Conservation (phyloP, 2,797 vertebrate genomes). For the Pantherophis vulpinus region DNA sequence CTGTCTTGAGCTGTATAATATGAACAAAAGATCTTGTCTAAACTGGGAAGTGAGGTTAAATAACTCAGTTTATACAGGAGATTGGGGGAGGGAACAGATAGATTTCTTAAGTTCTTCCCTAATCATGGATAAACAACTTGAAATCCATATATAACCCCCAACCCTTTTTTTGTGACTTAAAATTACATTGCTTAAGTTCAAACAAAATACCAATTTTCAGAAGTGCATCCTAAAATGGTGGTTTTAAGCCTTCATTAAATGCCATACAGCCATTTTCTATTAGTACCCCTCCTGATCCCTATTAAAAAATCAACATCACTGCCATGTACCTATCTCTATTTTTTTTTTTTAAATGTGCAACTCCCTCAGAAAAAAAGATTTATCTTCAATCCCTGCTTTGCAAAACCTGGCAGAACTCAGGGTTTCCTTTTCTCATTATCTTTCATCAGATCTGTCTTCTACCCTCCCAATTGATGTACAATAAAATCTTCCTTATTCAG, state of each 20-base stretch:
- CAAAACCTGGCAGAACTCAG: background rate
- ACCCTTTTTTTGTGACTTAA: background rate
- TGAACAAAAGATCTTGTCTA: background rate
- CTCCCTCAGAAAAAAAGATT: background rate
- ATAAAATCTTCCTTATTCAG: slow-evolving; percentile 6
- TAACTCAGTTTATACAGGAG: background rate
- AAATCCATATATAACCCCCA: background rate
- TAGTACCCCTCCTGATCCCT: background rate
- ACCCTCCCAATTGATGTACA: background rate
- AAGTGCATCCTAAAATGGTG: background rate
- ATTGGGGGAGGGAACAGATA: background rate
- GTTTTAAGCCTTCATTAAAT: background rate
- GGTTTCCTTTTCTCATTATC: background rate
- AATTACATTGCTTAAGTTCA: background rate
- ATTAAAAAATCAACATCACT: background rate
- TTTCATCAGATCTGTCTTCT: background rate
- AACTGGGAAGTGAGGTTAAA: background rate
- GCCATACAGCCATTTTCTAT: background rate
- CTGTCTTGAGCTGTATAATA: background rate
- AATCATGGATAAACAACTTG: background rate
- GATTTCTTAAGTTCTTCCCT: background rate
- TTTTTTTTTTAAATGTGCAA: background rate
- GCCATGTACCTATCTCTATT: background rate
- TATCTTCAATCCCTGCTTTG: no score
- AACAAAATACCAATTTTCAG: background rate